A percentile compares a stretch with the other conserved stretches of the same genome.
Conservation (phyloP, 2,113 vertebrate genomes). For the Ptychochromis oligacanthus region DNA sequence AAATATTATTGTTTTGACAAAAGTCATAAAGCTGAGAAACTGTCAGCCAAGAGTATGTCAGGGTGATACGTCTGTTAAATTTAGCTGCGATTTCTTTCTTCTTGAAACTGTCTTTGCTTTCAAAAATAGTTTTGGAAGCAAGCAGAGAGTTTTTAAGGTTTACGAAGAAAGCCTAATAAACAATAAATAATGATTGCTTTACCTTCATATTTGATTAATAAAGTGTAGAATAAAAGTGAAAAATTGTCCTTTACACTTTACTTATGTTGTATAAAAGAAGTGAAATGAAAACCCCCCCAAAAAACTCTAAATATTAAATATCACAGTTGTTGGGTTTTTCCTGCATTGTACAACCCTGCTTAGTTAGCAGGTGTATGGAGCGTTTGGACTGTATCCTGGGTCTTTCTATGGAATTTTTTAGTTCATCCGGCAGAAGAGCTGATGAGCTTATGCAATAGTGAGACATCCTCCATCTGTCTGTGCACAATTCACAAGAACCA, state of each 20-base stretch:
- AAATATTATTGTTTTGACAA: conserved; percentile 5
- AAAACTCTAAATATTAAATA: neutral
- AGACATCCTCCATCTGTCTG: neutral
- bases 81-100: neutral
- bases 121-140: neutral
- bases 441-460: accelerated
- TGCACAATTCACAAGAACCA: neutral
- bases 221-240: accelerated
- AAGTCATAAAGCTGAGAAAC: neutral
- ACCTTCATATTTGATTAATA: neutral
- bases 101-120: neutral
- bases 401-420: neutral
- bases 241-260: neutral
- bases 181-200: neutral
- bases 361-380: neutral
- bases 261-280: neutral
- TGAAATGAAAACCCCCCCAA: too few species aligned
- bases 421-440: neutral
- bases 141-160: neutral
- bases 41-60: neutral
- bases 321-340: neutral
- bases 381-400: neutral
- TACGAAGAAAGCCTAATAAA: too few species aligned
- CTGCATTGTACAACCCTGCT: neutral
- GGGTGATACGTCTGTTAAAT: neutral